Conservation (phyloP, 2,797 vertebrate species). For the Adrianichthys oophorus region DNA sequence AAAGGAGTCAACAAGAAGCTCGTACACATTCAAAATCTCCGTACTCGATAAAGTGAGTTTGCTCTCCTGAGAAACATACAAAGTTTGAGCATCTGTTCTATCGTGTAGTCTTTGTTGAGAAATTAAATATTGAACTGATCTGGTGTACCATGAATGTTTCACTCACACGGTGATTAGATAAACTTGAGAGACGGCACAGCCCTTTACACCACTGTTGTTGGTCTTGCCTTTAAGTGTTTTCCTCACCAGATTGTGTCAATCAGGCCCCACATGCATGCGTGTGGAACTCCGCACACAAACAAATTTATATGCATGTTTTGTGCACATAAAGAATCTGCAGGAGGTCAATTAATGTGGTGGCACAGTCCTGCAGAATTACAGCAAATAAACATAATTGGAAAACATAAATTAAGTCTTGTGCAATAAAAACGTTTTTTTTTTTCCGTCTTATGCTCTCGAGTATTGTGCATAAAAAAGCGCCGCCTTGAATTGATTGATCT, state of each 20-base stretch:
- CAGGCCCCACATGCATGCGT: conserved; percentile 44
- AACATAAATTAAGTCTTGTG: conserved; percentile 40
- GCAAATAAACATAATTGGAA: conserved; percentile 49
- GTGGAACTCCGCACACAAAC: conserved; percentile 31
- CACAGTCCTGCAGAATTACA: conserved; percentile 33
- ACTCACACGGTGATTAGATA: conserved; percentile 76
- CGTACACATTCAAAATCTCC: conserved; percentile 46
- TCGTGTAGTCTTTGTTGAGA: conserved; percentile 79
- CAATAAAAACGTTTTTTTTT: conserved; percentile 50
- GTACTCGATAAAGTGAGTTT: conserved; percentile 63
- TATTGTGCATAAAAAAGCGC: conserved; percentile 38
- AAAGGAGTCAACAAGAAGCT: conserved; percentile 53
- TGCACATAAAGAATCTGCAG: conserved; percentile 45
- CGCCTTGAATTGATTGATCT: conserved; percentile 45
- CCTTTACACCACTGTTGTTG: conserved; percentile 66
- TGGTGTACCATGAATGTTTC: conserved; percentile 80
- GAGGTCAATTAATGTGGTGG: conserved; percentile 29
- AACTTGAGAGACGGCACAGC: conserved; percentile 65
- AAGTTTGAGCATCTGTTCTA: conserved; percentile 79
- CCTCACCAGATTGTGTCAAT: conserved; percentile 40
- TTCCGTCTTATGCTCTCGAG: conserved; percentile 42
- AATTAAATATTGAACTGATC: conserved; percentile 81
- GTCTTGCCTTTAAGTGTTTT: conserved; percentile 59
- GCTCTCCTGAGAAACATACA: conserved; percentile 73
- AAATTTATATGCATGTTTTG: conserved; percentile 35